Evolutionary conservation across 2,888 invertebrate genomes (phyloP), one percentile per base, ranked within the genome.

Genomic region (Argynnis bischoffii): DNA sequence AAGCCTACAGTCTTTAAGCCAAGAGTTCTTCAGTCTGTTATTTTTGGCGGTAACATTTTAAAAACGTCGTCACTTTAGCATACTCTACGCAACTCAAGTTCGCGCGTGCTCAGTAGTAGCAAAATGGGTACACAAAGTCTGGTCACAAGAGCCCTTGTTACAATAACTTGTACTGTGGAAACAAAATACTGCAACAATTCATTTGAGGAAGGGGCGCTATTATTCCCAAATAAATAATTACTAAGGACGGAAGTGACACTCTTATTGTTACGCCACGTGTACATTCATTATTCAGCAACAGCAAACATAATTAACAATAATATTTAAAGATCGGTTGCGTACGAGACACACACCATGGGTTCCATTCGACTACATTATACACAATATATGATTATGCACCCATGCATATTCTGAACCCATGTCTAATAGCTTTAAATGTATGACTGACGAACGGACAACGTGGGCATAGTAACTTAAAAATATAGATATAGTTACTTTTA

Each of bases 51-150:
- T 31, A 41, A 53, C 35, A 35, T 50, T 41, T 21, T 16, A 21
- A 15, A 50, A 21, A 53, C 14, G 41, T 11, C 35, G 51, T 41
- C 51, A 51, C 51, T 51, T 51, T 18, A 35, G 6, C 18, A 35
- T 16, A 51, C 50, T 61, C 51, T 16, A 16, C n/a, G n/a, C 16
- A 16, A 41, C 21, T 61, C 41, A 51, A 61, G 61, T 61, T 61
- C 51, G 21, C 61, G 51, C 71, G 66, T 68, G 67, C 64, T 66
- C 26, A 50, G 60, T 65, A 60, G 47, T 56, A 66, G 71, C 64
- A 55, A 46, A 15, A 41, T 15, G 41, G 47, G 47, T 16, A 67
- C 69, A 67, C 69, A 51, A 51, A 50, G 67, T 70, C 72, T 68
- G 67, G 63, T 54, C n/a, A 31, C 15, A 48, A 71, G 71, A 26